These are phyloP conservation scores for Paratilapia polleni DNA, from an alignment of 2,113 vertebrate genomes.

Conservation along the genomic window DNA sequence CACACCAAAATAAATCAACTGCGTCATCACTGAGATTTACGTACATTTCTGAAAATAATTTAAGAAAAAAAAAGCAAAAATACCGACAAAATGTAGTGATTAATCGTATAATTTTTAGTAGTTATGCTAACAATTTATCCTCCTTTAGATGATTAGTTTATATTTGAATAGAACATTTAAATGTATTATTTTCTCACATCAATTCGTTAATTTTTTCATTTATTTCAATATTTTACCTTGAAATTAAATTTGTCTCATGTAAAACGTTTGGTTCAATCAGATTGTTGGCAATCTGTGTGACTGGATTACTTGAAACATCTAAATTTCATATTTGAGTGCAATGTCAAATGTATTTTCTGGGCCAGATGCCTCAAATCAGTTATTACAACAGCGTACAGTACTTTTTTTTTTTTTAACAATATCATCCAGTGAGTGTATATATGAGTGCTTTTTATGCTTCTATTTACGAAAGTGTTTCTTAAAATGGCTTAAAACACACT, in stretches of 20 bases:
- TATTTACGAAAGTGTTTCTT: not conserved
- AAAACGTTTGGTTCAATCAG: slow-evolving; percentile 16
- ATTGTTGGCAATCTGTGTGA: slow-evolving; percentile 53
- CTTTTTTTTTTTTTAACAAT: not conserved
- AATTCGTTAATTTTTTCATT: not conserved
- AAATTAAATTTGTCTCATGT: slow-evolving; percentile 30
- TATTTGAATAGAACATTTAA: not conserved
- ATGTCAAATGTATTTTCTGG: slow-evolving; percentile 4
- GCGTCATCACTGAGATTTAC: not conserved
- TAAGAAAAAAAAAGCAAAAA: not conserved
- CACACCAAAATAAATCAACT: not conserved
- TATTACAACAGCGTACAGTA: not conserved
- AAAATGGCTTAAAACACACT: not conserved
- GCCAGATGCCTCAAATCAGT: not conserved
- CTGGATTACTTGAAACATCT: slow-evolving; percentile 38
- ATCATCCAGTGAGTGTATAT: not conserved
- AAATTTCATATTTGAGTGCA: not conserved
- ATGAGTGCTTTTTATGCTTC: not conserved
- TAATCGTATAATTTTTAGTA: not conserved
- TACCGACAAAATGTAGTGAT: not conserved
- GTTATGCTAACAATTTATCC: not conserved
- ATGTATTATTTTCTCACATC: not conserved
- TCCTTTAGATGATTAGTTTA: not conserved
- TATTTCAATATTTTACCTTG: not conserved
- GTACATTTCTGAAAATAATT: not conserved